These are phyloP conservation scores for Apeira syringaria DNA, from an alignment of 2,888 invertebrate species.

Conservation along the genomic window DNA sequence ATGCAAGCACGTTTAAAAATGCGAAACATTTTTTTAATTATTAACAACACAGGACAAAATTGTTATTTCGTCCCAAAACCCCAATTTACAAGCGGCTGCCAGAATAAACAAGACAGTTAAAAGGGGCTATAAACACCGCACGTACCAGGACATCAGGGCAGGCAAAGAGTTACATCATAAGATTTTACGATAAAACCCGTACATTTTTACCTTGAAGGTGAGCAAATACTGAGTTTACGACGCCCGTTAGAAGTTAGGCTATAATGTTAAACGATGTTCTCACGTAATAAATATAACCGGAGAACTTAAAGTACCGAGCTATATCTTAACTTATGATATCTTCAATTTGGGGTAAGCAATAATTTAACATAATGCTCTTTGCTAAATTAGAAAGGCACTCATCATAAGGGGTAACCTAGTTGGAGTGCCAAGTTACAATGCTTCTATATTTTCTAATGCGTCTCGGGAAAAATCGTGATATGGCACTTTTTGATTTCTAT, in stretches of 20 bases:
- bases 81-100: constrained; percentile 20
- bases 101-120: constrained; percentile 29
- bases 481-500: too few relatives aligned
- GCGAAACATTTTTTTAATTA: not conserved
- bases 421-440: too few relatives aligned
- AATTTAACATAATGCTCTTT: too few relatives aligned
- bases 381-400: too few relatives aligned
- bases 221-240: constrained; percentile 77
- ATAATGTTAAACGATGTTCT: constrained; percentile 69
- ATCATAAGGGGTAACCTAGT: too few relatives aligned
- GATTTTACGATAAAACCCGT: constrained; percentile 54
- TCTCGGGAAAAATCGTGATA: too few relatives aligned
- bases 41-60: constrained; percentile 17
- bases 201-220: constrained; percentile 58
- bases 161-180: constrained; percentile 53
- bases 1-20: too few relatives aligned
- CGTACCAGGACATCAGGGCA: constrained; percentile 37
- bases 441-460: too few relatives aligned
- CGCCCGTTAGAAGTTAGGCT: constrained; percentile 76
- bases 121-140: constrained; percentile 24
- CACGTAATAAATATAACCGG: constrained; percentile 14
- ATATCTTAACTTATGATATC: too few relatives aligned
- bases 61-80: constrained; percentile 21
- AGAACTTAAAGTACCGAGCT: constrained; percentile 4
- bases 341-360: too few relatives aligned